Evolutionary conservation across 2,797 vertebrate species (phyloP), one percentile per base, ranked within the genome.

Genomic region (Pangasius larnaudii): DNA sequence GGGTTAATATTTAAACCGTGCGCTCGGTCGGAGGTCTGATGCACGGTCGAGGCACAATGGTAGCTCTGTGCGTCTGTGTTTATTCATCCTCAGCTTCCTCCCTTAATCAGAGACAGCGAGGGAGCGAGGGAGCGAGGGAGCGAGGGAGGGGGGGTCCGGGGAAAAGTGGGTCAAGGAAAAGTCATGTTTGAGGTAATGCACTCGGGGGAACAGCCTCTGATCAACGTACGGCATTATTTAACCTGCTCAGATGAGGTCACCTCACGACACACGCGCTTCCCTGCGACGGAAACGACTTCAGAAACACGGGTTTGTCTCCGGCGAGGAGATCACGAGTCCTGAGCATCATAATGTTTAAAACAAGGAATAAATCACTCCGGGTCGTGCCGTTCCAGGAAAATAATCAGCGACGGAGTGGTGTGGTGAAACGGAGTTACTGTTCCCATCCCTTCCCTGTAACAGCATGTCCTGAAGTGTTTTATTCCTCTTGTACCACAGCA

Each of bases 161-260:
- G 89, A 85, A 87, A 95, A 95, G 92, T 95, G 90, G 95, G 96
- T 96, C 95, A 95, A 95, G 93, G 93, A 95, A 94, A 95, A 96
- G 96, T 96, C 95, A 95, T 95, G 94, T 96, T 96, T 96, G 94
- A 96, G 94, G 95, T 95, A 96, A 96, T 96, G 95, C 93, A 94
- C 94, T 94, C 91, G 39, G 72, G 94, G 93, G 91, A 94, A 85
- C 85, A 84, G 85, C 83, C 93, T 95, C 90, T 95, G 95, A 95
- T 96, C 95, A 95, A 94, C 93, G 93, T 92, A 94, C 94, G 94
- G 95, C 95, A 95, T 90, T 93, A 94, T 94, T 96, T 96, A 94
- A 96, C 95, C 95, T 93, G 86, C 81, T 89, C 91, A 93, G 93
- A 90, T 95, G 94, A 96, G 95, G 95, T 95, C 94, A 95, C 93